phyloP scores from a whole-genome alignment of 2,113 vertebrate species.

The Nothobranchius furzeri region DNA sequence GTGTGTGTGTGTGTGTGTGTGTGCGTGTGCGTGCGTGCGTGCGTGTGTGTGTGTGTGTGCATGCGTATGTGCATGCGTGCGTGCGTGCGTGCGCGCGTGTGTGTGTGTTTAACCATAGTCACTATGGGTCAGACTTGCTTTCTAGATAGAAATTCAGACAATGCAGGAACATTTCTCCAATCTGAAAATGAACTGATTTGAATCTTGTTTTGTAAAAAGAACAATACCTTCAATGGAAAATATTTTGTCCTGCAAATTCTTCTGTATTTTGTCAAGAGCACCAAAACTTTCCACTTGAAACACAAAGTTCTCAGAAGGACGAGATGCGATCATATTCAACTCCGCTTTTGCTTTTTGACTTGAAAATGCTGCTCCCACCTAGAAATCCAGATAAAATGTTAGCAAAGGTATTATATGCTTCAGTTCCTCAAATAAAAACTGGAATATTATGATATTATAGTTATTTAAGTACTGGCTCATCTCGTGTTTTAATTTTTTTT shows the following conservation, averaged over 20 bases:
- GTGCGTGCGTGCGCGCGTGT: no score
- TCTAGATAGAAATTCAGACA: neutral
- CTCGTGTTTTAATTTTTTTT: no score
- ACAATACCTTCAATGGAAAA: conserved; percentile 85
- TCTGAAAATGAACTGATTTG: neutral
- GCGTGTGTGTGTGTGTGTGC: no score
- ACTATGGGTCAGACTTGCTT: neutral
- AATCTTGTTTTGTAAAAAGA: neutral
- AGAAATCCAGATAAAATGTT: neutral
- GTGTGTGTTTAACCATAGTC: no score
- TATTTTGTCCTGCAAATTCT: conserved; percentile 81
- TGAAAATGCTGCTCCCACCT: conserved; percentile 75
- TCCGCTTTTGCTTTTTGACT: fast-evolving
- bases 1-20: no score
- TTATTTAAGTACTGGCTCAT: no score
- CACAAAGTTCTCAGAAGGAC: conserved; percentile 44
- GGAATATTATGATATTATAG: no score
- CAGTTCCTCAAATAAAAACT: neutral
- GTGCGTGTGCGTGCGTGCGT: no score
- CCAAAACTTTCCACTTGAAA: conserved; percentile 79
- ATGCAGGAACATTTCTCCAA: neutral
- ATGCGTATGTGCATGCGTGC: no score
- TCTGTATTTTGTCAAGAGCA: conserved; percentile 77
- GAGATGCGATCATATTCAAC: conserved; percentile 75
- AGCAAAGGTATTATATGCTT: neutral